These are phyloP conservation scores for Helicoverpa assulta DNA, from an alignment of 2,888 invertebrate species.

Conservation along the genomic window DNA sequence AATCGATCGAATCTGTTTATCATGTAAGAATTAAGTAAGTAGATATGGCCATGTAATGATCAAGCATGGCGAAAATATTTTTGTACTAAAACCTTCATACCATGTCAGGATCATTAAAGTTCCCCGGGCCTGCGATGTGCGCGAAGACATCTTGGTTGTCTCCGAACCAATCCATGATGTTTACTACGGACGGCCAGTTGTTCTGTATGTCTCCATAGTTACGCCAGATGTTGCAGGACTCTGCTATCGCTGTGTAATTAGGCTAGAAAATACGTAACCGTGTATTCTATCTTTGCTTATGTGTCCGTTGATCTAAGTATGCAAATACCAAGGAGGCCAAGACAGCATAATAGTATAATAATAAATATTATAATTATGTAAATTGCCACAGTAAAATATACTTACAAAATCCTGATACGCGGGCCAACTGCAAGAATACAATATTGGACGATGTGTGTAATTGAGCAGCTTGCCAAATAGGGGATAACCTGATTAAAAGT, in stretches of 20 bases:
- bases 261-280: constrained; percentile 78
- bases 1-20: no score
- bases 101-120: constrained; percentile 94
- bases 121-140: constrained; percentile 91
- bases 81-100: constrained; percentile 74
- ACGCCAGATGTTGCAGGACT: constrained; percentile 92
- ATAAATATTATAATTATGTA: no score
- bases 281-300: no score
- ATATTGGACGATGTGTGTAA: constrained; percentile 93
- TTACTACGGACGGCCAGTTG: constrained; percentile 90
- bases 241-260: constrained; percentile 89
- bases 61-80: not conserved
- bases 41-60: no score
- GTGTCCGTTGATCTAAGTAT: no score
- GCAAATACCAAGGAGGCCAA: no score
- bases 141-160: constrained; percentile 90
- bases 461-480: constrained; percentile 93
- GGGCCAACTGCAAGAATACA: constrained; percentile 96
- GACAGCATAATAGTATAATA: no score
- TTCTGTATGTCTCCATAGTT: constrained; percentile 92
- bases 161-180: constrained; percentile 91
- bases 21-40: no score
- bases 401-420: constrained; percentile 90
- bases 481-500: constrained; percentile 90
- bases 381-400: not conserved